Base-by-base conservation (phyloP, 2,113 vertebrate genomes). In the Camelus dromedarius region DNA sequence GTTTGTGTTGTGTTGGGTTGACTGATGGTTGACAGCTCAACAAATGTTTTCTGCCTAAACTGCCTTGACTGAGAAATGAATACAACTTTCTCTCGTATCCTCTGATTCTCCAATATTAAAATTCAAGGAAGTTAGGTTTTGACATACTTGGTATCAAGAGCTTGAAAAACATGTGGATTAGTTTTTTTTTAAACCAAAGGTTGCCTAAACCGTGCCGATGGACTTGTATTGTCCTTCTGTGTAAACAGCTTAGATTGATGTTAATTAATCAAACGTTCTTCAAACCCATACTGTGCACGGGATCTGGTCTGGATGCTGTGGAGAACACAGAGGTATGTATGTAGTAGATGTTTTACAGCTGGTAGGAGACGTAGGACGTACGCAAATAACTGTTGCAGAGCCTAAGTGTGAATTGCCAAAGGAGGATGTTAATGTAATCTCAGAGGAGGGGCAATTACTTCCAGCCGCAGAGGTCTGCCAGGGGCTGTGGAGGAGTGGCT, bases 1-100 rank as follows among this genome's bases (percentile, higher is more conserved):
- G 24, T 50, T 20, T 38, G 20, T 46, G 58, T 32, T 73, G 22
- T 46, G 67, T 19, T 16, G 62, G 54, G 67, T 7, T 64, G 62
- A 67, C 38, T 18, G 54, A 46, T 62, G 50, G 50, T 11, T n/a
- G 60, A 89, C 12, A 48, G 46, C 58, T 60, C 15, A 26, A 86
- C 66, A 58, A 58, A 83, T 89, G 60, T 91, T 83, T 85, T 89
- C 85, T 83, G 84, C 22, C 56, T 64, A 69, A 91, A 85, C 5
- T 80, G 32, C 35, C 22, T 89, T 79, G 32, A 62, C 26, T 69
- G 81, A 80, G 83, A 75, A 54, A 72, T 52, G 77, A 96, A 19
- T 52, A 24, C 13, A 10, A 0, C 93, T 93, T 86, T 82, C 76
- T 92, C 56, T 79, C 50, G 48, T 81, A 64, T 35, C 18, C 46